Conservation (phyloP, 1,140 invertebrate species). For the Cotesia chilonis region DNA sequence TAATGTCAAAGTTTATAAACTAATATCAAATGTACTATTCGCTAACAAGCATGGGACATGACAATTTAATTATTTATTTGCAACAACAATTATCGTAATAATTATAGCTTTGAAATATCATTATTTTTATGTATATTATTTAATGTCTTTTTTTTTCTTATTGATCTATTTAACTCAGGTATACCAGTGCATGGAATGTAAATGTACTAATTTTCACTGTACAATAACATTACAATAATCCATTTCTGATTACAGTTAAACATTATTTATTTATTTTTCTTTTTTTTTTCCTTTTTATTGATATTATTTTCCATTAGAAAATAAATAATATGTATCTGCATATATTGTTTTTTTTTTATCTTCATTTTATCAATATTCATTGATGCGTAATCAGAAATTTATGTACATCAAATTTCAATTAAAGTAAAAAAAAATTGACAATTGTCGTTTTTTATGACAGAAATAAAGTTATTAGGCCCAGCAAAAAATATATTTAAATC, state of each 20-base stretch:
- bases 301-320: conserved; percentile 7
- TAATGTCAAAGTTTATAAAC: too few relatives aligned
- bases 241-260: conserved; percentile 46
- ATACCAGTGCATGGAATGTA: conserved; percentile 42
- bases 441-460: neutral
- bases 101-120: neutral
- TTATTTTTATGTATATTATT: neutral
- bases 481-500: conserved; percentile 1
- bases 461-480: conserved; percentile 2
- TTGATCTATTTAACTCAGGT: conserved; percentile 37
- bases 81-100: conserved; percentile 11
- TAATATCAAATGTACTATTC: too few relatives aligned
- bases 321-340: neutral
- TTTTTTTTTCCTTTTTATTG: conserved; percentile 11
- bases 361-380: conserved; percentile 17
- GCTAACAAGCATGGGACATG: neutral
- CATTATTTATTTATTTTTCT: conserved; percentile 14
- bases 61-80: neutral
- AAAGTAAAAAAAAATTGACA: conserved; percentile 24
- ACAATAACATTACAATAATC: conserved; percentile 59
- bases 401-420: conserved; percentile 8
- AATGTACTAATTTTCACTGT: conserved; percentile 51
- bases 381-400: conserved; percentile 21
- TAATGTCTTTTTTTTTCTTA: conserved; percentile 7
- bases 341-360: neutral